phyloP scores from a whole-genome alignment of 2,888 invertebrate genomes.

The Epistrophella euchroma region DNA sequence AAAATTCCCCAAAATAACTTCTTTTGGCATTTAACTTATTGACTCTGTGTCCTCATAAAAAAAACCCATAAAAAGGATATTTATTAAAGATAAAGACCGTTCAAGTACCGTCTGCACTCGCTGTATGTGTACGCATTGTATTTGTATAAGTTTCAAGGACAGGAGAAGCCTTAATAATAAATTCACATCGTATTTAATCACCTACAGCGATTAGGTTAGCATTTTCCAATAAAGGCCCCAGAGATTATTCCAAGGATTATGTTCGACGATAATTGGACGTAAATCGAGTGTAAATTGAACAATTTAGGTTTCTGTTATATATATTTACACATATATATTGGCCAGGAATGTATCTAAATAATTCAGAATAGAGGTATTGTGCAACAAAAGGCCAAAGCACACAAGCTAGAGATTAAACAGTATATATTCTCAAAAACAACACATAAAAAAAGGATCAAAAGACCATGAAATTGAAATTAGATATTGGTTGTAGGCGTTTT shows the following conservation, averaged over 20 bases:
- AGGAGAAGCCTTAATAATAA: slow-evolving; percentile 2
- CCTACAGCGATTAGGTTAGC: not conserved
- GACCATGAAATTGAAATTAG: not conserved
- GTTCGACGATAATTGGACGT: slow-evolving; percentile 45
- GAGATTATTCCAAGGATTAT: slow-evolving; percentile 14
- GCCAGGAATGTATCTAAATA: not conserved
- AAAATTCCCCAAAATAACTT: not conserved
- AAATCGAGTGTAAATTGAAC: slow-evolving; percentile 44
- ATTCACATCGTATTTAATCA: slow-evolving; percentile 11
- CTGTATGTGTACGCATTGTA: not conserved
- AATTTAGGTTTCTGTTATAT: not conserved
- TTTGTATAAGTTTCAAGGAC: slow-evolving; percentile 1
- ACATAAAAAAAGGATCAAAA: not conserved
- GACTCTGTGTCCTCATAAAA: slow-evolving; percentile 22
- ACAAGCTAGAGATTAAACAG: not conserved
- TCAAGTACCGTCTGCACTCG: slow-evolving; percentile 4
- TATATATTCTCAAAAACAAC: not conserved
- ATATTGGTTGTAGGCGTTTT: not conserved
- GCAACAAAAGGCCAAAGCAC: not conserved
- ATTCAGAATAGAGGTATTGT: not conserved
- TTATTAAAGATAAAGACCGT: not conserved
- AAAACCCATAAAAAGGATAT: not conserved
- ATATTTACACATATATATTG: not conserved
- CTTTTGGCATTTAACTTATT: slow-evolving; percentile 33
- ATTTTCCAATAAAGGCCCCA: slow-evolving; percentile 25